These are phyloP conservation scores for Delichon dasypus DNA, from an alignment of 2,797 vertebrate species.

Conservation along the genomic window DNA sequence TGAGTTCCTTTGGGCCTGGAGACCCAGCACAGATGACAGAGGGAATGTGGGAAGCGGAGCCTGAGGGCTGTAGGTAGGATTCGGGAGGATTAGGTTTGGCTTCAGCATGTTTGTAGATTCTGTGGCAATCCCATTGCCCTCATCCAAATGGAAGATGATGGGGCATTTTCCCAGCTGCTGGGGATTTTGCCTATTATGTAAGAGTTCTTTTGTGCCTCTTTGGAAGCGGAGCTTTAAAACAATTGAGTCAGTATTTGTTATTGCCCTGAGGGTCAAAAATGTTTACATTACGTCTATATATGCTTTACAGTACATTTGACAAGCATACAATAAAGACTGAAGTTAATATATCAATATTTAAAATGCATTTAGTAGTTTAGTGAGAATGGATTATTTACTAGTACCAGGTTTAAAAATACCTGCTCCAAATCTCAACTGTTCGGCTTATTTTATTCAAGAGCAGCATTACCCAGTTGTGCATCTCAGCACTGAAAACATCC, in stretches of 20 bases:
- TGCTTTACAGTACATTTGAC: not conserved
- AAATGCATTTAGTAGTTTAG: not conserved
- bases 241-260: not conserved
- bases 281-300: not conserved
- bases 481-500: not conserved
- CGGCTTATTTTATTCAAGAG: not conserved
- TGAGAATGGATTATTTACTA: not conserved
- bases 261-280: not conserved
- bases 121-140: not conserved
- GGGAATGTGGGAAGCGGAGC: not conserved
- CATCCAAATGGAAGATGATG: not conserved
- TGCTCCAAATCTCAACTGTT: not conserved
- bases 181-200: not conserved
- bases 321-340: not conserved
- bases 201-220: not conserved
- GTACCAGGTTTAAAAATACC: not conserved
- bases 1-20: not conserved
- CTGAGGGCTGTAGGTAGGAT: fast-evolving
- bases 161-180: not conserved
- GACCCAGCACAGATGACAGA: not conserved
- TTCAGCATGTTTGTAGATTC: not conserved
- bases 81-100: not conserved
- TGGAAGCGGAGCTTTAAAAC: not conserved
- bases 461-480: not conserved
- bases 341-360: not conserved